These are phyloP conservation scores for Ochotona curzoniae DNA, from an alignment of 2,113 vertebrate species.

Conservation along the genomic window DNA sequence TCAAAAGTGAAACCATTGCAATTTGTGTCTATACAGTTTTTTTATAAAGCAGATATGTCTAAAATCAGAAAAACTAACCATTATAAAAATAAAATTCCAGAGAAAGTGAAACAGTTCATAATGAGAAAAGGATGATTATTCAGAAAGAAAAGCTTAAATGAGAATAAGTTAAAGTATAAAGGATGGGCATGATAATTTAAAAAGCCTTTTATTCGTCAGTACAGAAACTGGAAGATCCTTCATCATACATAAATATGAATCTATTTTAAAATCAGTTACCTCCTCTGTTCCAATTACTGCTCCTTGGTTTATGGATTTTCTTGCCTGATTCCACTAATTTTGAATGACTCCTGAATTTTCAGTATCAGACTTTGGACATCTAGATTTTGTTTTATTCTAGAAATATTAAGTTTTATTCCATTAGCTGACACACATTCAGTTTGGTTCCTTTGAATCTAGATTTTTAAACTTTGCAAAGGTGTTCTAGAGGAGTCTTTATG, in stretches of 20 bases:
- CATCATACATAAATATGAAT: neutral
- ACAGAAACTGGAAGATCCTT: neutral
- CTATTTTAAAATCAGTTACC: neutral
- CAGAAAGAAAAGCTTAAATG: neutral
- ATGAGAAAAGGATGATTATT: neutral
- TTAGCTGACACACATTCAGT: neutral
- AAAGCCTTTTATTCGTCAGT: neutral
- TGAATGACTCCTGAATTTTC: neutral
- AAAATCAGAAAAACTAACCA: neutral
- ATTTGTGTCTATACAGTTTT: neutral
- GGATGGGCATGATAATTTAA: neutral
- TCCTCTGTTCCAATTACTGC: too few relatives aligned
- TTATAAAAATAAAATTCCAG: neutral
- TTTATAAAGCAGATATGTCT: neutral
- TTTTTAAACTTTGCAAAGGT: neutral
- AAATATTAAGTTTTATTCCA: neutral
- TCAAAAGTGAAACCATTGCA: too few relatives aligned
- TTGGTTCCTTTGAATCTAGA: neutral
- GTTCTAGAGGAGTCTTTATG: neutral
- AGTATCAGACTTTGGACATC: neutral
- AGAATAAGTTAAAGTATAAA: neutral
- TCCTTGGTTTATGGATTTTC: neutral
- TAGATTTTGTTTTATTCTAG: neutral
- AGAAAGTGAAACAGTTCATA: neutral
- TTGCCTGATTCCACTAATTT: neutral